phyloP scores from a whole-genome alignment of 2,113 vertebrate species.

The Chionomys nivalis region DNA sequence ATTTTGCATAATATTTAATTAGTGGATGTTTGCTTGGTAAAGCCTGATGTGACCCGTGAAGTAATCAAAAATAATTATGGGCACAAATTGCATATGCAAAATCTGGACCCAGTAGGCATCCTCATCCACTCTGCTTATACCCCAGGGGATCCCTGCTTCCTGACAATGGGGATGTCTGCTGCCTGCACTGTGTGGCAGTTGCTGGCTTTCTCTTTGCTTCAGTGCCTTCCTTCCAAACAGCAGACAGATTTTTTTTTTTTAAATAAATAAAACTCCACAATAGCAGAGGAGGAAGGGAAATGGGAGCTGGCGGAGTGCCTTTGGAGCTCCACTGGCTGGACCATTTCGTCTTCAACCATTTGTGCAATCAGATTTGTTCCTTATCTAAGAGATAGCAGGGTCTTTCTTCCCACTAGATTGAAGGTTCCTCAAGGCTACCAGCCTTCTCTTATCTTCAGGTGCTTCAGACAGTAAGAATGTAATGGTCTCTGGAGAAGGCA shows the following conservation, averaged over 20 bases:
- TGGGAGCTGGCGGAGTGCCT: neutral
- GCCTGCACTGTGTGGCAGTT: neutral
- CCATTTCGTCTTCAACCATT: neutral
- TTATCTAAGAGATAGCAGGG: neutral
- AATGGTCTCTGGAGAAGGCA: neutral
- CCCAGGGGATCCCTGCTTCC: neutral
- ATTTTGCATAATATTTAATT: slow-evolving; percentile 72
- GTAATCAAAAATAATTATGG: slow-evolving; percentile 63
- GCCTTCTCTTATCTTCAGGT: neutral
- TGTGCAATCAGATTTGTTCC: neutral
- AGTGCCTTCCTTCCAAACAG: slow-evolving; percentile 50
- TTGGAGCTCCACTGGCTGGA: neutral
- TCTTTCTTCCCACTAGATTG: neutral
- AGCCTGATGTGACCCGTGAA: slow-evolving; percentile 61
- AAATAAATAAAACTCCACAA: neutral
- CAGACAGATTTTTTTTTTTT: neutral
- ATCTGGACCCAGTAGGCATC: neutral
- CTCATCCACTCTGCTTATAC: neutral
- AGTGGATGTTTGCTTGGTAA: slow-evolving; percentile 59
- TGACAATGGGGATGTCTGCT: neutral
- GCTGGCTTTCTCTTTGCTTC: slow-evolving; percentile 40
- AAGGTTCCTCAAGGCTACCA: neutral
- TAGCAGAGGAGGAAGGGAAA: slow-evolving; percentile 23
- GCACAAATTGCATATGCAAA: slow-evolving; percentile 45
- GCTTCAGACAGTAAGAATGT: neutral